Evolutionary conservation across 2,113 vertebrate species (phyloP).

Genomic region (Pterocles burchelli): DNA sequence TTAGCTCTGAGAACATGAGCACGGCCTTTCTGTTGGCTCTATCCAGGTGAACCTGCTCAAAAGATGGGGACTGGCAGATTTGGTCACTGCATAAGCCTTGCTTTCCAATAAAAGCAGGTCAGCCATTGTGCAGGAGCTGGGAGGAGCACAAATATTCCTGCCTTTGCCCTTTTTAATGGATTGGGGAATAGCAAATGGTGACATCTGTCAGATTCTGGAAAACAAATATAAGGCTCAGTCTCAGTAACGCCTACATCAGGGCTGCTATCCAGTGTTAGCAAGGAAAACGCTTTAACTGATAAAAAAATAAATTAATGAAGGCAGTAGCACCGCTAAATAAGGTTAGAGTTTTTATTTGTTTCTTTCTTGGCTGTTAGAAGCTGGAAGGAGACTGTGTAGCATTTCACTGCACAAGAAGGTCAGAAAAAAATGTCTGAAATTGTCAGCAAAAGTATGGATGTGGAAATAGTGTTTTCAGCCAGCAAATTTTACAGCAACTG

Average conservation of each 20-base stretch:
- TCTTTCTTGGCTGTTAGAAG: neutral
- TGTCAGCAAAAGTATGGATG: neutral
- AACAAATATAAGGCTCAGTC: neutral
- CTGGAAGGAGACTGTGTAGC: neutral
- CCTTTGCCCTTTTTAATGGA: neutral
- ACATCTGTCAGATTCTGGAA: neutral
- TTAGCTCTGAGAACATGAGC: neutral
- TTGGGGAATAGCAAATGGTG: neutral
- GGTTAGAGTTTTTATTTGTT: neutral
- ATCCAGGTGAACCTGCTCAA: neutral
- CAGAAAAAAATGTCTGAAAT: neutral
- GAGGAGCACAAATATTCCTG: neutral
- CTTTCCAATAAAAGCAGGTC: neutral
- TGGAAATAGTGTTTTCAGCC: neutral
- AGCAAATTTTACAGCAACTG: conserved; percentile 9
- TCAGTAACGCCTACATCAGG: neutral
- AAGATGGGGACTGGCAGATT: neutral
- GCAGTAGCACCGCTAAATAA: neutral
- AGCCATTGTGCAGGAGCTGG: neutral
- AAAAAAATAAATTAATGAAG: neutral
- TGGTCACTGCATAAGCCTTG: neutral
- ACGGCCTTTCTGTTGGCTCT: accelerated
- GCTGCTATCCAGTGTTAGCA: neutral
- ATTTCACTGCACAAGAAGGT: neutral
- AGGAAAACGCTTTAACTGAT: neutral